A percentile compares a stretch with the other conserved stretches of the same genome.
These are phyloP conservation scores for Anorthoa munda DNA, from an alignment of 2,888 invertebrate species.

Conservation along the genomic window DNA sequence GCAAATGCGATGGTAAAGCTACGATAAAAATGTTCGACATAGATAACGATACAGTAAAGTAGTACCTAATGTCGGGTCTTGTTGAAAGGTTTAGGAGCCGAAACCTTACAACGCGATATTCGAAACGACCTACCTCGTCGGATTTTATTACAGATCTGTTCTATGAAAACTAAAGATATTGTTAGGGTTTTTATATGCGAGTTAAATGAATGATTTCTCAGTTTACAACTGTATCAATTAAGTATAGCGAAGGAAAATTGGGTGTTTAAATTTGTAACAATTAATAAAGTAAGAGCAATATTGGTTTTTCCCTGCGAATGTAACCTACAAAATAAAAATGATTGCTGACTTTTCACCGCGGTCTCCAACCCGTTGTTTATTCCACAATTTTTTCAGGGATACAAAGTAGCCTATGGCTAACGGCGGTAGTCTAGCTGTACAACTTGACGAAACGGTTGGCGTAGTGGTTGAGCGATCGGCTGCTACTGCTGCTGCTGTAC, in stretches of 20 bases:
- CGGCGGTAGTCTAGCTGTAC: too few species aligned
- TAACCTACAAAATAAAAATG: background rate
- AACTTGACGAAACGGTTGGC: too few species aligned
- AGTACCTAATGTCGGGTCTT: conserved; percentile 38
- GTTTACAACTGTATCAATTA: too few species aligned
- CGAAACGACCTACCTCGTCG: conserved; percentile 33
- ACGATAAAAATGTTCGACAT: conserved; percentile 25
- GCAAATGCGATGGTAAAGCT: conserved; percentile 12
- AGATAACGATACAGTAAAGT: conserved; percentile 33
- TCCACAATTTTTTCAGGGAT: too few species aligned
- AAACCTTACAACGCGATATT: conserved; percentile 51
- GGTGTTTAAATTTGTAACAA: background rate
- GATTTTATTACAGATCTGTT: conserved; percentile 44
- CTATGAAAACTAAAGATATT: conserved; percentile 9
- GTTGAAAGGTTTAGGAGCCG: conserved; percentile 43
- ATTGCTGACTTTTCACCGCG: too few species aligned
- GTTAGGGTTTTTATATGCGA: background rate
- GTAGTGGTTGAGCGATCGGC: too few species aligned
- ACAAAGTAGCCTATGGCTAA: too few species aligned
- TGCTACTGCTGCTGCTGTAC: too few species aligned
- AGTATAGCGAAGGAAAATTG: background rate
- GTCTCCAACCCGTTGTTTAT: too few species aligned
- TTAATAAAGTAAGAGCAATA: background rate
- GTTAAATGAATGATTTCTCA: too few species aligned
- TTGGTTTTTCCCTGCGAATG: background rate